phyloP scores from a whole-genome alignment of 2,113 vertebrate species.

The Malurus melanocephalus region DNA sequence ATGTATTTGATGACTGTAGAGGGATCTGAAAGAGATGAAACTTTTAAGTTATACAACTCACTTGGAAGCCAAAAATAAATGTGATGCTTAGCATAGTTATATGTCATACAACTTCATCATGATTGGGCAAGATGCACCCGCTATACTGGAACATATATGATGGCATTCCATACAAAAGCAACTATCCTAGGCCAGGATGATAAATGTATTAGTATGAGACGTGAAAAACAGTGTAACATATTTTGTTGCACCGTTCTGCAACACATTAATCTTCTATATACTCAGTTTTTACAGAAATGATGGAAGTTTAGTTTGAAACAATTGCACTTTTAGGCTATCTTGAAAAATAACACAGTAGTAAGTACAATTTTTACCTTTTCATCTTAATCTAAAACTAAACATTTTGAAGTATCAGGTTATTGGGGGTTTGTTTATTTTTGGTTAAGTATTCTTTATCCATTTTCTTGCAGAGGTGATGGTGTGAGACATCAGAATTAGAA shows the following conservation, averaged over 20 bases:
- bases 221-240: background rate
- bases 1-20: background rate
- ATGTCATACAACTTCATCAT: background rate
- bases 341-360: background rate
- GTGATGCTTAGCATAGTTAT: background rate
- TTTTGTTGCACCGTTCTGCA: background rate
- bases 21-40: background rate
- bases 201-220: background rate
- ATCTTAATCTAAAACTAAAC: background rate
- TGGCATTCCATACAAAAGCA: background rate
- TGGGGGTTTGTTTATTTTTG: accelerated
- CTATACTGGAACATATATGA: background rate
- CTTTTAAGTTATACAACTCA: background rate
- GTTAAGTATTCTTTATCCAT: background rate
- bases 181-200: background rate
- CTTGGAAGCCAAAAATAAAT: background rate
- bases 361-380: background rate
- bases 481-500: background rate
- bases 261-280: background rate
- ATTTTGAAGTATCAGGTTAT: background rate
- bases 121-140: background rate
- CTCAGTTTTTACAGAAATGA: background rate
- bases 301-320: background rate
- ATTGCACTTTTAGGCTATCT: background rate
- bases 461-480: background rate